A percentile compares a stretch with the other conserved stretches of the same genome.
phyloP scores from a whole-genome alignment of 2,888 invertebrate genomes.

The Pristionchus exspectatus region DNA sequence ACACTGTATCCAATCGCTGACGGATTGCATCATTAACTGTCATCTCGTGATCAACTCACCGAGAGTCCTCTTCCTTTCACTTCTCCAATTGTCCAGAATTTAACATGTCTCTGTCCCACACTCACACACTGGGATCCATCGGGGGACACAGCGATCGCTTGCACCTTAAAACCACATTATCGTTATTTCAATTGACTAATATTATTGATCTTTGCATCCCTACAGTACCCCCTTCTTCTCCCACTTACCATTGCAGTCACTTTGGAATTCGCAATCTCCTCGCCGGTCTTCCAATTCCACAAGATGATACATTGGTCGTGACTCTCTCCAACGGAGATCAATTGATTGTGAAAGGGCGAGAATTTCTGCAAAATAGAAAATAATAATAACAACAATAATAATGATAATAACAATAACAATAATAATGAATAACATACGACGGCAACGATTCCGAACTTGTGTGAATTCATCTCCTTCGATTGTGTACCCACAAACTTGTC shows the following conservation, averaged over 20 bases:
- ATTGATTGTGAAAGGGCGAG: neutral
- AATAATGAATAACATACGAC: conserved; percentile 16
- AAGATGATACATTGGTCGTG: conserved; percentile 46
- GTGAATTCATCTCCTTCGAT: conserved; percentile 12
- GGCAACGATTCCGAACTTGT: conserved; percentile 49
- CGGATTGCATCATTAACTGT: too few species aligned
- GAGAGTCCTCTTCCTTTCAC: conserved; percentile 50
- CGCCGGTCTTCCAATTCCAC: conserved; percentile 54
- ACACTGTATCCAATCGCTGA: neutral
- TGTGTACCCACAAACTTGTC: conserved; percentile 41
- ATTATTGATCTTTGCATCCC: neutral
- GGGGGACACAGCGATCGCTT: conserved; percentile 39
- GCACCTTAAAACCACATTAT: neutral
- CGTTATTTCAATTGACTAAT: neutral
- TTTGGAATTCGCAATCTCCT: conserved; percentile 27
- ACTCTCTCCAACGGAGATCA: conserved; percentile 48
- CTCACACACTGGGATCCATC: conserved; percentile 41
- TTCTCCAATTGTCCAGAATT: conserved; percentile 38
- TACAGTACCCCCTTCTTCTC: neutral
- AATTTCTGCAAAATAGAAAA: conserved; percentile 30
- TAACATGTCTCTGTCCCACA: conserved; percentile 52
- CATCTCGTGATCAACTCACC: neutral
- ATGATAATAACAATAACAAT: neutral
- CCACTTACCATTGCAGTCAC: conserved; percentile 24
- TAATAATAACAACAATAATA: neutral